phyloP scores from a whole-genome alignment of 2,888 invertebrate species.

The Phasia obesa region DNA sequence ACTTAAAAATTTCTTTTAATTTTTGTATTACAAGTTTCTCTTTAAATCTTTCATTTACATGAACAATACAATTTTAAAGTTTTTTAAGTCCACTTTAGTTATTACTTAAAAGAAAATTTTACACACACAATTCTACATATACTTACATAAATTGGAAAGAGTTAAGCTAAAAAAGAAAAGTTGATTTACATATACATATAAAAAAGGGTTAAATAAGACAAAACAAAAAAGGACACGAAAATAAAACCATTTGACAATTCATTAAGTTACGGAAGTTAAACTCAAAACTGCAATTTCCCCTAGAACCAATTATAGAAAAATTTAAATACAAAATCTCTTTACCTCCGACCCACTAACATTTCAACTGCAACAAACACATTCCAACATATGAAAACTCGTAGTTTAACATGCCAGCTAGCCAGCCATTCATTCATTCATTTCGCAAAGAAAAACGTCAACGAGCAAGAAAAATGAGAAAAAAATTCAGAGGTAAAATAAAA shows the following conservation, averaged over 20 bases:
- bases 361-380: conserved; percentile 6
- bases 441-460: conserved; percentile 64
- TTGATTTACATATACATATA: conserved; percentile 10
- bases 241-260: conserved; percentile 82
- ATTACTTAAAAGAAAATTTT: conserved; percentile 51
- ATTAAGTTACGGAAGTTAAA: conserved; percentile 83
- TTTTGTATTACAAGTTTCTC: conserved; percentile 2
- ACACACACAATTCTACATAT: not conserved
- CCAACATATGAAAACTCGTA: not conserved
- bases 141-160: not conserved
- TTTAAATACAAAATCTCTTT: conserved; percentile 78
- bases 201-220: conserved; percentile 37
- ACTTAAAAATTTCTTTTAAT: conserved; percentile 44
- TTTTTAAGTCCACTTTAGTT: conserved; percentile 67
- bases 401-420: not conserved
- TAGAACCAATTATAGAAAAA: conserved; percentile 82
- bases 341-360: not conserved
- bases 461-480: conserved; percentile 5
- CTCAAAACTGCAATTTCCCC: conserved; percentile 83
- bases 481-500: conserved; percentile 60
- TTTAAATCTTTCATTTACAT: conserved; percentile 19
- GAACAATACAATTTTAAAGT: conserved; percentile 47
- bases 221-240: conserved; percentile 31
- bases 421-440: conserved; percentile 15
- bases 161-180: conserved; percentile 14